Conservation (phyloP, 2,888 invertebrate genomes). For the Monochamus alternatus region DNA sequence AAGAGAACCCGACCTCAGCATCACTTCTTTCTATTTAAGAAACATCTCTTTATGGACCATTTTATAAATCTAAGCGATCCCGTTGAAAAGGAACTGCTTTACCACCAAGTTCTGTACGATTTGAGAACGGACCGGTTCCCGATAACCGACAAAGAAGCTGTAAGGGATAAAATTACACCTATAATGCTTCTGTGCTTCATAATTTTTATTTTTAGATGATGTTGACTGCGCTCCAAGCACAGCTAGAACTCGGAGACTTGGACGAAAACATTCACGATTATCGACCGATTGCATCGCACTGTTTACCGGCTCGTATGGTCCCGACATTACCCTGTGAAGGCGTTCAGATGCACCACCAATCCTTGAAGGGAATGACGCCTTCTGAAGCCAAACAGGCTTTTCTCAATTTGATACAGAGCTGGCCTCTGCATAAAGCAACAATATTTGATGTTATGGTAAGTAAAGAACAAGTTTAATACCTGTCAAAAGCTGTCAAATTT, state of each 20-base stretch:
- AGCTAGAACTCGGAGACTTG: conserved; percentile 92
- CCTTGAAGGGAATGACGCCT: conserved; percentile 88
- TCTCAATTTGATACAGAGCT: conserved; percentile 92
- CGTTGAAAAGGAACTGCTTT: conserved; percentile 94
- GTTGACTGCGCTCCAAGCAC: conserved; percentile 94
- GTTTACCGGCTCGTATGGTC: conserved; percentile 88
- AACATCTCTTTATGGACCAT: conserved; percentile 87
- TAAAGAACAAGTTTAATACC: not conserved
- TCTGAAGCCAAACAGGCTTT: conserved; percentile 93
- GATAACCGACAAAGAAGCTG: conserved; percentile 94
- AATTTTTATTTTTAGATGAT: conserved; percentile 79
- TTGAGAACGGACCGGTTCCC: conserved; percentile 93
- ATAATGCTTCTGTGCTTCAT: conserved; percentile 1
- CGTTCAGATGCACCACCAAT: conserved; percentile 92
- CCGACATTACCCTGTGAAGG: conserved; percentile 86
- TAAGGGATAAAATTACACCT: conserved; percentile 72
- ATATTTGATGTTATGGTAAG: conserved; percentile 95
- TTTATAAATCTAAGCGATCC: conserved; percentile 86
- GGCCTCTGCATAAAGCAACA: conserved; percentile 94
- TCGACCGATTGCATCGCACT: conserved; percentile 82
- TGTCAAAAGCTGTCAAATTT: not conserved
- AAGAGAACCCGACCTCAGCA: conserved; percentile 72
- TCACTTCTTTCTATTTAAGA: conserved; percentile 84
- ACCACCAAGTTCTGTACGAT: conserved; percentile 94
- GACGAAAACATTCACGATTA: conserved; percentile 78